Conservation (phyloP, 2,888 invertebrate species). For the Drosophila antonietae region DNA sequence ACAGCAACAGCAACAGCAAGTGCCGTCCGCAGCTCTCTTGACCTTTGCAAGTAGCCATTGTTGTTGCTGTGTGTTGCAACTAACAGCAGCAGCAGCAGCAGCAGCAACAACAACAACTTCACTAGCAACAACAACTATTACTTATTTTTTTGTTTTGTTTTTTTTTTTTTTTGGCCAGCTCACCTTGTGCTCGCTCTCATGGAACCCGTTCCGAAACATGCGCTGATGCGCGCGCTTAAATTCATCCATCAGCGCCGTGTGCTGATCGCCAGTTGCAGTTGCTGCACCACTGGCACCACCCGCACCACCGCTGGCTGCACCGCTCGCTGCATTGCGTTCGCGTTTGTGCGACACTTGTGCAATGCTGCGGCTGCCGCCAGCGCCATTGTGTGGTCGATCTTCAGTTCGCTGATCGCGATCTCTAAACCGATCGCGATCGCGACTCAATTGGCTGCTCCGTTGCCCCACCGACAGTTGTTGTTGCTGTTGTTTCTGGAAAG, state of each 20-base stretch:
- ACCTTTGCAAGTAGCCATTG: constrained; percentile 62
- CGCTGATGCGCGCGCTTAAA: constrained; percentile 94
- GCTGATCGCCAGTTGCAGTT: constrained; percentile 86
- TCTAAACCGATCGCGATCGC: constrained; percentile 39
- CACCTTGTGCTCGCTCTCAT: constrained; percentile 82
- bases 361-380: constrained; percentile 32
- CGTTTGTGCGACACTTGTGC: constrained; percentile 74
- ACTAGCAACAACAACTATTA: constrained; percentile 8
- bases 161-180: constrained; percentile 44
- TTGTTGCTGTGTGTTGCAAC: constrained; percentile 40
- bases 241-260: constrained; percentile 93
- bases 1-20: constrained; percentile 44
- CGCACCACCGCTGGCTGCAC: constrained; percentile 70
- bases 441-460: constrained; percentile 41
- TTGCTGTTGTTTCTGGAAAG: constrained; percentile 62
- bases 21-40: constrained; percentile 62
- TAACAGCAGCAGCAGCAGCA: constrained; percentile 3
- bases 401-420: constrained; percentile 49
- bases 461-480: constrained; percentile 46
- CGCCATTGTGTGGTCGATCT: constrained; percentile 46
- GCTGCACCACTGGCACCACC: constrained; percentile 83
- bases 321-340: constrained; percentile 86
- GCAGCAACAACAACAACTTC: constrained; percentile 10
- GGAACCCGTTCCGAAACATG: constrained; percentile 89
- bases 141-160: not conserved